Evolutionary conservation across 1,140 invertebrate genomes (phyloP).

Genomic region (Tribolium castaneum): DNA sequence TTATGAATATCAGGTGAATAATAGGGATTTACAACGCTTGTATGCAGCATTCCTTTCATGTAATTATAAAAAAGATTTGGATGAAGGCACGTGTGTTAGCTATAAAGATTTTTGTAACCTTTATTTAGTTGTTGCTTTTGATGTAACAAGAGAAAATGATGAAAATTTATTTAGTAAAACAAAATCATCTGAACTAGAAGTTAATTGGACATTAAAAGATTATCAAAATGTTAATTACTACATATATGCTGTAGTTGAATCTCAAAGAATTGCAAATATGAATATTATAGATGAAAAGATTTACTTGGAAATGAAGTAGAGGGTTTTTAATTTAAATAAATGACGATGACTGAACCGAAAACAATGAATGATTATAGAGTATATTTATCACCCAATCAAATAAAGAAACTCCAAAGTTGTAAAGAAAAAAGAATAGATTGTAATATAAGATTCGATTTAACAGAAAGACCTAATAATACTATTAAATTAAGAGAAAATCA

Average conservation of each 20-base stretch:
- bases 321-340: no score
- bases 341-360: no score
- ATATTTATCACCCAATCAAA: no score
- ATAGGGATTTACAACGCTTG: conserved; percentile 22
- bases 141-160: conserved; percentile 42
- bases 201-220: conserved; percentile 40
- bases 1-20: conserved; percentile 9
- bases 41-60: conserved; percentile 20
- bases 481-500: no score
- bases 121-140: background rate
- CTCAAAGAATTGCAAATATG: conserved; percentile 40
- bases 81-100: no score
- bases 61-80: conserved; percentile 14
- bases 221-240: conserved; percentile 40
- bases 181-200: conserved; percentile 40
- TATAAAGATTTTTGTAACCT: no score
- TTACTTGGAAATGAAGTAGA: no score
- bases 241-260: conserved; percentile 23
- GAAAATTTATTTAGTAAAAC: conserved; percentile 44
- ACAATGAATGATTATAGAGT: no score
- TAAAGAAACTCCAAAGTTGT: no score
- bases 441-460: no score
- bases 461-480: no score
- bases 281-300: conserved; percentile 37
- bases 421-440: no score